Evolutionary conservation across 2,797 vertebrate genomes (phyloP).

Genomic region (Tragopan temminckii): DNA sequence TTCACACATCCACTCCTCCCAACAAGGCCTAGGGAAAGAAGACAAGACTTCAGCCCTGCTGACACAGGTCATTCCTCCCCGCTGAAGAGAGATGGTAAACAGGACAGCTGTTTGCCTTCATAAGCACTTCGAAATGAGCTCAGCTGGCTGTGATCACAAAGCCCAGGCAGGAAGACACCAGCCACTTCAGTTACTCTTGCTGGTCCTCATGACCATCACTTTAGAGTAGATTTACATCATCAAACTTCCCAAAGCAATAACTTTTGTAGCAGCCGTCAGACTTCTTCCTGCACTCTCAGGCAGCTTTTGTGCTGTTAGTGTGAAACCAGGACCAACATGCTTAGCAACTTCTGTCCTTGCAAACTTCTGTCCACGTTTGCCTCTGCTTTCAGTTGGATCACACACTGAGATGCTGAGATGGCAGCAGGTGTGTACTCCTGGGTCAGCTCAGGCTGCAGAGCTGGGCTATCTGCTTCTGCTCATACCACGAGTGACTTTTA

Average conservation of each 20-base stretch:
- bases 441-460: background rate
- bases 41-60: conserved; percentile 13
- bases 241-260: background rate
- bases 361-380: background rate
- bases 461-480: background rate
- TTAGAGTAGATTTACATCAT: background rate
- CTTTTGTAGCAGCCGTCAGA: background rate
- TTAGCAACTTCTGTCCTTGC: background rate
- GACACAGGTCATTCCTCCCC: conserved; percentile 42
- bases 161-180: background rate
- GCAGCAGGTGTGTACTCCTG: background rate
- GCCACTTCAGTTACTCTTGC: background rate
- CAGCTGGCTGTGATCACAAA: background rate
- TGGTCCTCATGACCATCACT: background rate
- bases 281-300: background rate
- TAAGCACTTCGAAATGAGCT: background rate
- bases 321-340: accelerated
- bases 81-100: background rate
- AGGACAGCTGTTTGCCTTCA: conserved; percentile 13
- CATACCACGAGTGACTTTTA: background rate
- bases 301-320: background rate
- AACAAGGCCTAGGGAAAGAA: background rate
- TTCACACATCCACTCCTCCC: background rate
- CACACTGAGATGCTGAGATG: background rate
- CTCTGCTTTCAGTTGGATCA: background rate